A percentile compares a stretch with the other conserved stretches of the same genome.
Conservation (phyloP, 2,797 vertebrate species). For the Chromis chromis region DNA sequence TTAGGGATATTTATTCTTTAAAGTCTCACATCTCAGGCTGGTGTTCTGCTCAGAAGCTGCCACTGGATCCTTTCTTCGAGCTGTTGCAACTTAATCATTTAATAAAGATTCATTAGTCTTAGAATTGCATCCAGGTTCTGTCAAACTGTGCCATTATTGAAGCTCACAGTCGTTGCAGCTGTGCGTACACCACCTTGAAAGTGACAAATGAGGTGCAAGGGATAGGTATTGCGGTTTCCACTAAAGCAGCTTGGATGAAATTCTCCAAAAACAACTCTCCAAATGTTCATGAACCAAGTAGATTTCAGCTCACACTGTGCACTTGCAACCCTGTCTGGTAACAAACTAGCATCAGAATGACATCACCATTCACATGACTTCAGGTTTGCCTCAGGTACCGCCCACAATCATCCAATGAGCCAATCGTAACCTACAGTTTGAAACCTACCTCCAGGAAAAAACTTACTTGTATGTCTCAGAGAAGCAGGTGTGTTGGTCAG, state of each 20-base stretch:
- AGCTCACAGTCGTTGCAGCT: constrained; percentile 11
- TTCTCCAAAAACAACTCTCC: not conserved
- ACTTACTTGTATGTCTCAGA: no score
- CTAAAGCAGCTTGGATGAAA: not conserved
- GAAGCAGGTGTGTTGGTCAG: no score
- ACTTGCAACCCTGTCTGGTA: no score
- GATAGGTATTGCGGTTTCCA: not conserved
- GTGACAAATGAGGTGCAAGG: constrained; percentile 10
- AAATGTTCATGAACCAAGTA: not conserved
- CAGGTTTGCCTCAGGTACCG: no score
- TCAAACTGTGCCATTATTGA: constrained; percentile 10
- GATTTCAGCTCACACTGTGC: not conserved
- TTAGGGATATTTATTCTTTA: no score
- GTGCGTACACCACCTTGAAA: constrained; percentile 1
- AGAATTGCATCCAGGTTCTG: constrained; percentile 3
- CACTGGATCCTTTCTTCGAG: not conserved
- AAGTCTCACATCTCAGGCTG: no score
- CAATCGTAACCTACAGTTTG: no score
- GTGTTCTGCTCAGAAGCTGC: constrained; percentile 8
- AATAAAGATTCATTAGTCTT: constrained; percentile 12
- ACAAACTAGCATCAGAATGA: no score
- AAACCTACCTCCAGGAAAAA: no score
- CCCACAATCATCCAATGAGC: no score
- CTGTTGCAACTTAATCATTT: constrained; percentile 19
- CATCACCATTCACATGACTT: no score